Base-by-base conservation (phyloP, 2,888 invertebrate species). In the Chironomus tentans region DNA sequence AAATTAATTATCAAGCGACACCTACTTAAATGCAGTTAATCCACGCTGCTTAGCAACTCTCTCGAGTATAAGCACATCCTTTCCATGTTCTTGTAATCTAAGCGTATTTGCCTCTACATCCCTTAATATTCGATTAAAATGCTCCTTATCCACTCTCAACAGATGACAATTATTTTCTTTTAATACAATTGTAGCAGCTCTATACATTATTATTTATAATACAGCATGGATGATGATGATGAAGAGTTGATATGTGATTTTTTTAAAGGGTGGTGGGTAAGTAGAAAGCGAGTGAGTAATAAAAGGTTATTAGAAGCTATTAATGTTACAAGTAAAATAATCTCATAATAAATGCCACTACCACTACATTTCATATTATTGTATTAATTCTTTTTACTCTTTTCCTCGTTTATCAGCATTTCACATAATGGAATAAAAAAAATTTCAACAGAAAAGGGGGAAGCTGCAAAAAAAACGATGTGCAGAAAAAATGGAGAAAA, bases 41-140 rank as follows among this genome's bases (percentile, higher is more conserved):
- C 87, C 87, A 78, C 85, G 84, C 81, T 86, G 85, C 79, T 87
- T 85, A 76, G 87, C 87, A 79, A 89, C 88, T 82, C 89, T 92
- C 83, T 94, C 93, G 79, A 94, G 84, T 61, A 94, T 89, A 79
- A 94, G 84, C 61, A 94, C 93, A 85, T 93, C 93, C 81, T 91
- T 89, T 62, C 92, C 92, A 81, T 93, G 92, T 81, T 94, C 93
- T 82, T 93, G 92, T 79, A 94, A 85, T 70, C 93, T 85, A 69
- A 94, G 91, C 50, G 93, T 94, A 82, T 94, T 94, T n/a, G 93
- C 92, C 84, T 94, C 94, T 50, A 93, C 93, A 84, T 94, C 93
- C 80, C 91, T 84, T 78, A 92, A 84, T 78, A 92, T 92, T 80
- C 92, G 86, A 85, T 93, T 92, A 83, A 94, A 94, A 82, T 93